These are phyloP conservation scores for Andrena fulva DNA, from an alignment of 2,888 invertebrate genomes.

Conservation along the genomic window DNA sequence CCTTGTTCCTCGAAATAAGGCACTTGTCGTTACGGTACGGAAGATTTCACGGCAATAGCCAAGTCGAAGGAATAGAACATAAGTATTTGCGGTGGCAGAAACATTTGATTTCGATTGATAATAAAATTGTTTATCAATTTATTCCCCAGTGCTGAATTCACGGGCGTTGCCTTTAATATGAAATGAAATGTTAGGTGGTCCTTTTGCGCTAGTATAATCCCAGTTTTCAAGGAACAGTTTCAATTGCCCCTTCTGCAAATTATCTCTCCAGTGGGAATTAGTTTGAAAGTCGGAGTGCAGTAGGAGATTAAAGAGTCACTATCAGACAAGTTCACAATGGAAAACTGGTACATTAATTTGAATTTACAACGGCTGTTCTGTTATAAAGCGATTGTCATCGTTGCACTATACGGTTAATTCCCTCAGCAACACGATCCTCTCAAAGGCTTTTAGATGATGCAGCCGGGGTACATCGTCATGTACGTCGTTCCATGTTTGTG, in stretches of 20 bases:
- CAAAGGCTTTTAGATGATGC: conserved; percentile 18
- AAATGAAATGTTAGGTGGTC: too few species aligned
- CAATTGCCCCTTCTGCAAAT: not conserved
- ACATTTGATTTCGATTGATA: not conserved
- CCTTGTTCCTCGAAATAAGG: not conserved
- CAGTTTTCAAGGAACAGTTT: not conserved
- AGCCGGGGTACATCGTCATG: conserved; percentile 10
- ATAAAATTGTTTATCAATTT: not conserved
- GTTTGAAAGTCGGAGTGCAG: not conserved
- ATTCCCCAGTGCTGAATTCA: not conserved
- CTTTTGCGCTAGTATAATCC: too few species aligned
- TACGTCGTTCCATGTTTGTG: not conserved
- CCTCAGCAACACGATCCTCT: conserved; percentile 10
- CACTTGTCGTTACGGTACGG: not conserved
- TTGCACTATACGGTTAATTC: conserved; percentile 4
- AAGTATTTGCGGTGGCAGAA: not conserved
- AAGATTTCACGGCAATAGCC: not conserved
- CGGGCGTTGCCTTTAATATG: not conserved
- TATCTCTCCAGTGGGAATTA: not conserved
- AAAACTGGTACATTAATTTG: not conserved
- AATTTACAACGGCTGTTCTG: not conserved
- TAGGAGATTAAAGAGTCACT: not conserved
- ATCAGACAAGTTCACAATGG: not conserved
- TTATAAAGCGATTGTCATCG: conserved; percentile 3
- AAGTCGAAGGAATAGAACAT: not conserved